Evolutionary conservation across 2,113 vertebrate species (phyloP), one percentile per base, ranked within the genome.

Genomic region (Poeciliopsis occidentalis): DNA sequence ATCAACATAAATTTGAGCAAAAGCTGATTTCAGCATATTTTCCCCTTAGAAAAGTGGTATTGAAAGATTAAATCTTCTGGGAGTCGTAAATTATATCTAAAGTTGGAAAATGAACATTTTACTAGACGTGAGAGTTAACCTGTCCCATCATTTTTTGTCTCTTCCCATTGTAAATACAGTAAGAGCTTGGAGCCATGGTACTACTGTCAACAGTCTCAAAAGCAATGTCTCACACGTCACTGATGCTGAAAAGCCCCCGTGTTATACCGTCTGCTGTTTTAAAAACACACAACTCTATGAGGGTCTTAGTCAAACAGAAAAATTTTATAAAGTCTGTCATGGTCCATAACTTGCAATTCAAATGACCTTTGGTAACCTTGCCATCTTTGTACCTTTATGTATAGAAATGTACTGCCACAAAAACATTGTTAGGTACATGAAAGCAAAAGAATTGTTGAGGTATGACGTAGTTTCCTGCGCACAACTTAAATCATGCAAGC

Each of bases 271-370:
- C 64, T 77, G 75, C n/a, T 75, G 78, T 80, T 88, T 79, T 24
- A 86, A 82, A 78, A 84, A 84, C 77, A 84, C 68, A 84, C 71
- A 76, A 64, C 34, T 68, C 74, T 27, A 76, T 75, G 76, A 87
- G 81, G 83, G 76, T 84, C 82, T 78, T 57, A 80, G 84, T 88
- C 78, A 79, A 87, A 88, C 74, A 85, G 72, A 82, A 86, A 86
- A 84, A 85, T 90, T 87, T 86, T 79, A 88, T 80, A 83, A 84
- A 74, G 29, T 78, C 73, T 84, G 80, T 79, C 85, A 88, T n/a
- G 78, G 78, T 37, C 75, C 82, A 81, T 86, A 73, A 86, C 70
- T 83, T 73, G 63, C 71, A 75, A 32, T 80, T 32, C 64, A 83
- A 78, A 81, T 73, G 81, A 65, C 69, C 84, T 71, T 30, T 8